Percentiles rank a stretch among this genome's conserved stretches.
Conservation (phyloP, 2,797 vertebrate genomes). For the Characodon lateralis region DNA sequence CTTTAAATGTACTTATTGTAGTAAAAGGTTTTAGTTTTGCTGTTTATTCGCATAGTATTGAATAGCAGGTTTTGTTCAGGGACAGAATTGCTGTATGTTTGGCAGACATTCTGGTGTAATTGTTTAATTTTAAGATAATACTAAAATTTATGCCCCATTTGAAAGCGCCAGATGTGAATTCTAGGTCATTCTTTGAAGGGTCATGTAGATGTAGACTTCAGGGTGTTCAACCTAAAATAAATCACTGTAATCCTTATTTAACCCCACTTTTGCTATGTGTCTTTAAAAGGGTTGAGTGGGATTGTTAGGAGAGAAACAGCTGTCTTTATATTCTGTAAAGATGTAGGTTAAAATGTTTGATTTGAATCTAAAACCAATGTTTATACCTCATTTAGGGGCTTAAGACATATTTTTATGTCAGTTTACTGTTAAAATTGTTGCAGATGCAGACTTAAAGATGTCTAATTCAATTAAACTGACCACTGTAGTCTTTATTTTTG, state of each 20-base stretch:
- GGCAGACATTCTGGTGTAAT: not conserved
- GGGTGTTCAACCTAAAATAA: not conserved
- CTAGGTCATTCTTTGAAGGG: not conserved
- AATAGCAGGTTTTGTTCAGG: not conserved
- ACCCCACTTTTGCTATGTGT: not conserved
- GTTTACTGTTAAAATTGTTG: not conserved
- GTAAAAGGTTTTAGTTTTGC: not conserved
- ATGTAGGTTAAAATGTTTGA: not conserved
- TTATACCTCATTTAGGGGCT: not conserved
- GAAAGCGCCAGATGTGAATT: not conserved
- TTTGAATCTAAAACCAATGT: not conserved
- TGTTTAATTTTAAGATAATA: not conserved
- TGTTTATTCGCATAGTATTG: not conserved
- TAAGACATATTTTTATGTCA: not conserved
- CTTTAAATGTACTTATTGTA: too few relatives aligned
- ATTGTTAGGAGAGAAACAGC: not conserved
- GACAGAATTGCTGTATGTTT: not conserved
- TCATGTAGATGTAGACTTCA: not conserved
- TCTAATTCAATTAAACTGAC: not conserved
- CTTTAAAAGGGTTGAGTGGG: not conserved
- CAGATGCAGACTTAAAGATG: not conserved
- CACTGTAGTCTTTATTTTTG: not conserved
- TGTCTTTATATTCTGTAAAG: not conserved
- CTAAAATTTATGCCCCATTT: too few relatives aligned
- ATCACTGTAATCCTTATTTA: not conserved